Base-by-base conservation (phyloP, 1,140 invertebrate species). In the Trissolcus basalis region DNA sequence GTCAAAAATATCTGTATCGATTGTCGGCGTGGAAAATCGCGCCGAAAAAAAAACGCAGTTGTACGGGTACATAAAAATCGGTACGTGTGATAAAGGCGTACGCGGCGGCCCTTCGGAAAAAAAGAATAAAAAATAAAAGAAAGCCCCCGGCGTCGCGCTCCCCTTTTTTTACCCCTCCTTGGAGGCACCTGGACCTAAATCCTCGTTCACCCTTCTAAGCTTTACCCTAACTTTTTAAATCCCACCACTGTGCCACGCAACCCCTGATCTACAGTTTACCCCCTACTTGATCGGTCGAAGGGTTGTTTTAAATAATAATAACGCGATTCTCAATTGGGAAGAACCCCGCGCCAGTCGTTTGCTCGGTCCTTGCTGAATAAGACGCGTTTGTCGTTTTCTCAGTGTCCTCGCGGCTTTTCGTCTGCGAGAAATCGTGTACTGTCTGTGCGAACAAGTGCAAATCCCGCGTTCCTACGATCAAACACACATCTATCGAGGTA, bases 241-340 rank as follows among this genome's bases (percentile, higher is more conserved):
- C 83, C 82, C 83, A 82, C 80, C 80, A 80, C 79, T 77, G 70
- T 76, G 59, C 74, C 16, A 59, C 55, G 56, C 71, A 82, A 70
- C 67, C 78, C 79, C 77, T 70, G 71, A 81, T 80, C 79, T 67
- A 61, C 79, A 73, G 69, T 69, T 82, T 81, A 82, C 82, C 81
- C 78, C 84, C 82, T 81, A 68, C 80, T 79, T 77, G 65, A 78
- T 78, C 65, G 80, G 68, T 82, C 80, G 87, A 87, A 88, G 86
- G 86, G 85, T 88, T 87, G 86, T 84, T 87, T 88, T 87, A 86
- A 87, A 87, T 86, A 87, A 87, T 85, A 86, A 86, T 86, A 82
- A 82, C 67, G 70, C 60, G 69, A 77, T 81, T 79, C 78, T 79
- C 75, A 79, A 82, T 81, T 74, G 70, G 53, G 78, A 81, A 79